Percentiles rank a stretch among this genome's conserved stretches.
These are phyloP conservation scores for Bufotes viridis DNA, from an alignment of 2,797 vertebrate genomes.

Conservation along the genomic window DNA sequence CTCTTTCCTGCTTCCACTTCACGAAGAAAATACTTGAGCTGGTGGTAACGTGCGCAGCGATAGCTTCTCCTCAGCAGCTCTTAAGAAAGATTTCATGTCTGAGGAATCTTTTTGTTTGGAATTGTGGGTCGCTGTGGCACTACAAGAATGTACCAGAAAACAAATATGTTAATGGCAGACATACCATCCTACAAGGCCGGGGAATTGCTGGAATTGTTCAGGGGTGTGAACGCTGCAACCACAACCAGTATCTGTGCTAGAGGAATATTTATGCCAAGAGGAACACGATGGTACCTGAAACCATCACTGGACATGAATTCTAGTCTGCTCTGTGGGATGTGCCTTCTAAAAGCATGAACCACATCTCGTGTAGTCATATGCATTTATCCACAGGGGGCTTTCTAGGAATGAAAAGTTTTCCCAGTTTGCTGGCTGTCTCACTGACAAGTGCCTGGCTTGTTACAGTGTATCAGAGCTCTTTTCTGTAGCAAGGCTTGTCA, in stretches of 20 bases:
- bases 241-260: slow-evolving; percentile 30
- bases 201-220: slow-evolving; percentile 59
- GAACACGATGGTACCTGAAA: slow-evolving; percentile 24
- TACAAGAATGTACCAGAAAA: slow-evolving; percentile 56
- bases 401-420: too few relatives aligned
- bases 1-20: slow-evolving; percentile 43
- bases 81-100: slow-evolving; percentile 46
- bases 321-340: neutral
- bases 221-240: slow-evolving; percentile 47
- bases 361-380: too few relatives aligned
- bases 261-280: slow-evolving; percentile 15
- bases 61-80: neutral
- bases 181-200: slow-evolving; percentile 59
- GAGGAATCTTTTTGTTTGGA: slow-evolving; percentile 56
- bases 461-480: too few relatives aligned
- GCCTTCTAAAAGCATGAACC: neutral
- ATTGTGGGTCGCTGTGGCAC: slow-evolving; percentile 53
- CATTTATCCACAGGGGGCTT: too few relatives aligned
- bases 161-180: slow-evolving; percentile 61
- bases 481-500: too few relatives aligned
- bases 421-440: too few relatives aligned
- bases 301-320: slow-evolving; percentile 1
- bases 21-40: slow-evolving; percentile 44
- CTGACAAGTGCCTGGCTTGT: too few relatives aligned
- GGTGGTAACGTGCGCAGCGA: slow-evolving; percentile 24